Percentiles rank a stretch among this genome's conserved stretches.
Evolutionary conservation across 2,797 vertebrate genomes (phyloP).

Genomic region (Danio kyathit): DNA sequence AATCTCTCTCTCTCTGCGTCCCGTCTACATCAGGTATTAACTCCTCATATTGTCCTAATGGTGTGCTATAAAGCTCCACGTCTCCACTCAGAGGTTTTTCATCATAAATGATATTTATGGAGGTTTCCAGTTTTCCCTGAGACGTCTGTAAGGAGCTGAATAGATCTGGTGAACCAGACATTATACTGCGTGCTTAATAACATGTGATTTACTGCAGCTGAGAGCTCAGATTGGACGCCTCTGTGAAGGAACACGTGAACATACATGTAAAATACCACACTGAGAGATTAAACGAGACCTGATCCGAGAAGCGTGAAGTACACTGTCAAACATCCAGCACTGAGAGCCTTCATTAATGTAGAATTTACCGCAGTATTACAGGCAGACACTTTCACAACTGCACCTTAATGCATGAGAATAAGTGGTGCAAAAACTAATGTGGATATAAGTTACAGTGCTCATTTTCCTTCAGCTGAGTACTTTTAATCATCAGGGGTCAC

Average conservation of each 20-base stretch:
- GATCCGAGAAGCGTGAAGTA: slow-evolving; percentile 61
- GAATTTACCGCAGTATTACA: slow-evolving; percentile 53
- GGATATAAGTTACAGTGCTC: too few relatives aligned
- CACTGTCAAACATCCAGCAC: slow-evolving; percentile 64
- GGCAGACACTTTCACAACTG: slow-evolving; percentile 43
- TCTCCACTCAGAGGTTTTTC: slow-evolving; percentile 64
- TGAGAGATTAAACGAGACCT: slow-evolving; percentile 52
- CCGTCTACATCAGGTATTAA: too few relatives aligned
- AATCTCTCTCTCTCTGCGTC: too few relatives aligned
- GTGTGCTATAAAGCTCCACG: slow-evolving; percentile 70
- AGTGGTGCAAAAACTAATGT: too few relatives aligned
- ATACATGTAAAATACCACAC: slow-evolving; percentile 24
- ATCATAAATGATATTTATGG: slow-evolving; percentile 64
- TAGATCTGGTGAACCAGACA: neutral
- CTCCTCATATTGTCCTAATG: slow-evolving; percentile 69
- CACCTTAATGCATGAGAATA: too few relatives aligned
- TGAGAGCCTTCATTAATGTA: slow-evolving; percentile 60
- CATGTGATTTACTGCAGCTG: slow-evolving; percentile 38
- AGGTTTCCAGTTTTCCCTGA: slow-evolving; percentile 23
- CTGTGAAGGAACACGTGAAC: slow-evolving; percentile 3
- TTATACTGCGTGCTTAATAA: slow-evolving; percentile 53
- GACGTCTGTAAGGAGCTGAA: neutral
- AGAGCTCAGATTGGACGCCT: neutral
- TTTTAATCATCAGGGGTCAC: too few relatives aligned
- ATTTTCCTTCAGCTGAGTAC: too few relatives aligned